Evolutionary conservation across 2,888 invertebrate species (phyloP), one percentile per base, ranked within the genome.

Genomic region (Drosophila mettleri): DNA sequence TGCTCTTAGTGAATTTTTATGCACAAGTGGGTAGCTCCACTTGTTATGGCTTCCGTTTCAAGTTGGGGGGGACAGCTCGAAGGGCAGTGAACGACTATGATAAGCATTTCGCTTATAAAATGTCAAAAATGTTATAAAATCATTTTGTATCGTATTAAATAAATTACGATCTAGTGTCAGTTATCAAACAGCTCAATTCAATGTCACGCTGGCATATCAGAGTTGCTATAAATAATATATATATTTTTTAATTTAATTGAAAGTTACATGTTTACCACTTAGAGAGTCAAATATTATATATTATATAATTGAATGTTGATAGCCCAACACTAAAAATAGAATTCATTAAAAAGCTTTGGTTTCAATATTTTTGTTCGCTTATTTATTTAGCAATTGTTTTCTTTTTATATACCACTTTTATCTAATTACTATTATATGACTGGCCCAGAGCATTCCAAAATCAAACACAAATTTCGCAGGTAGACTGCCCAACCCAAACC

Each of bases 1-100:
- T 46, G 24, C 36, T 48, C 65, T 70, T 71, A 84, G 78, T 80
- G 85, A 86, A 73, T 75, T 83, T 62, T 74, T 58, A 62, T 63
- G 31, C 66, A 55, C 24, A 48, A 72, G 62, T 72, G 74, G 73
- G 74, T 60, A 31, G 72, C 36, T 76, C 27, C 8, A 65, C 38
- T 36, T 36, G 65, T 75, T 74, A 46, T 36, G 41, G 54, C n/a
- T 22, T 29, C 41, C 10, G 39, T 10, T 10, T 34, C 10, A n/a
- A 24, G 18, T 12, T 3, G 1, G 1, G 27, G 9, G 52, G 16
- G 4, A 7, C 9, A 16, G 16, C 4, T 3, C 8, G 29, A 2
- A 14, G 48, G 20, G 31, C 4, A 3, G 1, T 20, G 29, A 0
- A 14, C 14, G 22, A 8, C 16, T n/a, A 22, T 34, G 22, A 34